Conservation (phyloP, 2,888 invertebrate genomes). For the Drosophila aldrichi region DNA sequence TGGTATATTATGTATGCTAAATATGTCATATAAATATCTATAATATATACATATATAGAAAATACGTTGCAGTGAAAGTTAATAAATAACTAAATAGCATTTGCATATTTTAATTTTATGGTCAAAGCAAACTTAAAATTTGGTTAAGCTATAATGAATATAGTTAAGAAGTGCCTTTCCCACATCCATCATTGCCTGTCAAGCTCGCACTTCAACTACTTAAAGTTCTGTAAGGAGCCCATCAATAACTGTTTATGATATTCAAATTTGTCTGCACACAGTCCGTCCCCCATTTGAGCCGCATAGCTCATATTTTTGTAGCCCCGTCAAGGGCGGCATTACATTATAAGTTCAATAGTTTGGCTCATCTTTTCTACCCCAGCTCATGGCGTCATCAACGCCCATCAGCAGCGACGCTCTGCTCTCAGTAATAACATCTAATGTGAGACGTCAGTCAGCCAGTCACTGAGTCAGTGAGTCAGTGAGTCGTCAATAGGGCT, state of each 20-base stretch:
- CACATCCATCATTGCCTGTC: conserved; percentile 3
- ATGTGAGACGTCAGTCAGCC: conserved; percentile 55
- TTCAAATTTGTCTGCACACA: conserved; percentile 12
- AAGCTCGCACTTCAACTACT: conserved; percentile 11
- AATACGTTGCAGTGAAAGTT: no score
- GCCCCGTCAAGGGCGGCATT: conserved; percentile 30
- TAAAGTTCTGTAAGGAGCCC: not conserved
- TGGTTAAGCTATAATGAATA: not conserved
- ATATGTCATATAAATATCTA: not conserved
- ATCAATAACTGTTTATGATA: conserved; percentile 30
- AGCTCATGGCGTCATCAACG: conserved; percentile 57
- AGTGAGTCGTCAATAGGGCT: conserved; percentile 31
- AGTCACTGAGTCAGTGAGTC: conserved; percentile 1
- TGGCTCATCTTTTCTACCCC: conserved; percentile 40
- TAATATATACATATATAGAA: no score
- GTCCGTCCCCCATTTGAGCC: not conserved
- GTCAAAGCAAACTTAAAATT: not conserved
- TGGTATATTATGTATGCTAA: not conserved
- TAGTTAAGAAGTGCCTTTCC: no score
- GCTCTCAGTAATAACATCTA: conserved; percentile 48
- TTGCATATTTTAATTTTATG: not conserved
- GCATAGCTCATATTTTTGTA: conserved; percentile 19
- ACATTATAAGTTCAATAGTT: conserved; percentile 68
- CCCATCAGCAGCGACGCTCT: conserved; percentile 25
- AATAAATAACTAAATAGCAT: not conserved